Percentiles rank a stretch among this genome's conserved stretches.
phyloP scores from a whole-genome alignment of 1,140 invertebrate species.

The Gryon sp. region DNA sequence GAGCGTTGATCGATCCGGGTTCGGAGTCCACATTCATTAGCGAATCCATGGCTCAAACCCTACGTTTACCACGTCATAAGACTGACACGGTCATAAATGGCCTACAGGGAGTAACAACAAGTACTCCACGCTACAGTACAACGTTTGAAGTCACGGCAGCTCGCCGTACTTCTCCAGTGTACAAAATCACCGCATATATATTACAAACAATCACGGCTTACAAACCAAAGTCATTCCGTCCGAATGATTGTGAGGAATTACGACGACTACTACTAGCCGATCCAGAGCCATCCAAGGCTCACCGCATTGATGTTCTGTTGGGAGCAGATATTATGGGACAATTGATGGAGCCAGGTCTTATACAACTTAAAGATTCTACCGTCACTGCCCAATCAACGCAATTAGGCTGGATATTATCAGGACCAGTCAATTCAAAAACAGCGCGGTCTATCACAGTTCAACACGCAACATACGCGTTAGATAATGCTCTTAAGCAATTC shows the following conservation, averaged over 20 bases:
- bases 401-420: neutral
- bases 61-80: neutral
- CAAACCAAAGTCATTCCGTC: neutral
- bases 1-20: neutral
- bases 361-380: neutral
- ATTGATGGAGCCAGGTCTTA: neutral
- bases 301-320: neutral
- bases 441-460: neutral
- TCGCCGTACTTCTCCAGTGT: neutral
- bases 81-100: neutral
- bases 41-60: neutral
- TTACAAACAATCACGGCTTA: neutral
- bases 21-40: neutral
- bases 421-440: neutral
- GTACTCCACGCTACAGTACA: neutral
- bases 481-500: neutral
- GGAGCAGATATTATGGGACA: neutral
- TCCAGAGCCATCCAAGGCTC: neutral
- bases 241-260: neutral
- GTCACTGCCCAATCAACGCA: neutral
- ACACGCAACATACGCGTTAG: neutral
- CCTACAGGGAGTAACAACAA: neutral
- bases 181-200: neutral
- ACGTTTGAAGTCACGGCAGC: neutral
- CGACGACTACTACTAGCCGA: neutral